Evolutionary conservation across 1,140 invertebrate genomes (phyloP).

Genomic region (Periplaneta americana): DNA sequence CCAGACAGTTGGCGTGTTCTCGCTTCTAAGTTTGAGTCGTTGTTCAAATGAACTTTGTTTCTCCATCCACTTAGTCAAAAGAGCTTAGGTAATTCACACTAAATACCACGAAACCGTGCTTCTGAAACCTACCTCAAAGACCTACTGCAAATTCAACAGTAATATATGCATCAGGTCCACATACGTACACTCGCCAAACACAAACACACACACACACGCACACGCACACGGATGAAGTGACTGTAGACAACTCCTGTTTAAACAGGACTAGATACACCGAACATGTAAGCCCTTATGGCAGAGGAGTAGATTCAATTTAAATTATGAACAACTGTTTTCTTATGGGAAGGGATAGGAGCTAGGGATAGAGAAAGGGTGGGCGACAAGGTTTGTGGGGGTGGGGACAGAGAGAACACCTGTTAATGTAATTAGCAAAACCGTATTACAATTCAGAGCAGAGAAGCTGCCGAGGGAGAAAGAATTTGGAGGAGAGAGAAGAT

Average conservation of each 20-base stretch:
- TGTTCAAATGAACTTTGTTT: not conserved
- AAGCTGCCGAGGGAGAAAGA: not conserved
- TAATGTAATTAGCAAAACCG: not conserved
- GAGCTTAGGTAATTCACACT: not conserved
- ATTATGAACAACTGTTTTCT: not conserved
- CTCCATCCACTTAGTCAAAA: not conserved
- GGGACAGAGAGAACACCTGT: not conserved
- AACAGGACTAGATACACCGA: not conserved
- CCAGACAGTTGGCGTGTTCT: not conserved
- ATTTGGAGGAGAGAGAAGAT: not conserved
- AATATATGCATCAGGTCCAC: not conserved
- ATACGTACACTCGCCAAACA: not conserved
- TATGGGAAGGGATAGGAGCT: not conserved
- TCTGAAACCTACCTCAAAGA: not conserved
- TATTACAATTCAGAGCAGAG: not conserved
- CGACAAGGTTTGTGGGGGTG: too few species aligned
- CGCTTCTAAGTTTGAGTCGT: not conserved
- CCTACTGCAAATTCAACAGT: not conserved
- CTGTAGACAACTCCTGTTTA: too few species aligned
- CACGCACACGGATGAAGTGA: too few species aligned
- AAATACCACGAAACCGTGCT: not conserved
- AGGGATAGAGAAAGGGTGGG: not conserved
- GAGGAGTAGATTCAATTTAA: not conserved
- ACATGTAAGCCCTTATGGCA: too few species aligned
- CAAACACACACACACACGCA: not conserved